phyloP scores from a whole-genome alignment of 2,797 vertebrate species.

The Linurgus olivaceus region DNA sequence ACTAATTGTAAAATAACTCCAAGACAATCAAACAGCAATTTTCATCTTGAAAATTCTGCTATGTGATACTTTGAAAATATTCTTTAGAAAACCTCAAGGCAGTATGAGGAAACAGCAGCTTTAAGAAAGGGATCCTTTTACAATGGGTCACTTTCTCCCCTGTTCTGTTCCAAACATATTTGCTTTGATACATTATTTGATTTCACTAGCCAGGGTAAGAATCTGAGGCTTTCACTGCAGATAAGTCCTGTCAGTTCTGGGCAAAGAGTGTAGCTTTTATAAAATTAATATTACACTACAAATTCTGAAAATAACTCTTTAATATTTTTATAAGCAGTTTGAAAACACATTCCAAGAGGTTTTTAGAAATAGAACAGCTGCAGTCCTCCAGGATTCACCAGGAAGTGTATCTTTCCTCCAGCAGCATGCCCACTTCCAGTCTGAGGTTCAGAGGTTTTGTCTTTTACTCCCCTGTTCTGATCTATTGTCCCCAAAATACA shows the following conservation, averaged over 20 bases:
- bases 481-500: not conserved
- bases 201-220: not conserved
- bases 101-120: not conserved
- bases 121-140: not conserved
- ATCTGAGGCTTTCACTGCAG: not conserved
- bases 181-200: not conserved
- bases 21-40: not conserved
- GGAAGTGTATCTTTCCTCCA: not conserved
- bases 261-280: not conserved
- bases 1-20: not conserved
- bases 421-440: not conserved
- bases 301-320: not conserved
- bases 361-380: not conserved
- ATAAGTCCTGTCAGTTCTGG: not conserved
- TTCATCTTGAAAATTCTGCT: not conserved
- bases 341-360: not conserved
- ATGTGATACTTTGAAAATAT: not conserved
- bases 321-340: not conserved
- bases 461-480: not conserved
- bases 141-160: not conserved
- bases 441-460: not conserved
- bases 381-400: not conserved
- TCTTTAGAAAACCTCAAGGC: not conserved
- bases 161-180: not conserved
- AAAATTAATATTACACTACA: not conserved